Evolutionary conservation across 2,797 vertebrate species (phyloP), one percentile per base, ranked within the genome.

Genomic region (Lateolabrax maculatus): DNA sequence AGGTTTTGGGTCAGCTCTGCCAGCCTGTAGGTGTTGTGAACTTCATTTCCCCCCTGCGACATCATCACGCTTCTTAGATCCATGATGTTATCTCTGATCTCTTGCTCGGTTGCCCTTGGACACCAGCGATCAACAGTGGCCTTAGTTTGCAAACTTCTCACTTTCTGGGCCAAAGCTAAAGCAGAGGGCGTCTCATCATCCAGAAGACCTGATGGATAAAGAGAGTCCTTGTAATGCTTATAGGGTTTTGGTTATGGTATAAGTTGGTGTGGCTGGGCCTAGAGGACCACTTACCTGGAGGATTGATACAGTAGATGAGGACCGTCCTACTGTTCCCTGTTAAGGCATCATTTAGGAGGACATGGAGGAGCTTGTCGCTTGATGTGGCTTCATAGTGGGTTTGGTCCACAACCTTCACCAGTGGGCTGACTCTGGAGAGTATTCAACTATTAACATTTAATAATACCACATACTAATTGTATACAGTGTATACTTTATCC

Each of bases 241-340:
- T 36, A 58, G 29, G 19, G 69, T 71, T 49, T 29, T 52, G 29
- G n/a, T 21, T 74, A n/a, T n/a, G n/a, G n/a, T n/a, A n/a, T n/a
- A 16, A 57, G 4, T 39, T 23, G 34, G 18, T 31, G 53, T 13
- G 0, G 12, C 9, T 7, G 15, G 34, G n/a, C 6, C 2, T 41
- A 39, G 27, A 67, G 21, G 52, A 53, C 1, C 39, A 21, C 77
- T 75, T 44, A 97, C 97, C 96, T 95, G 93, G 91, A 84, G 95
- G 89, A 0, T 92, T 92, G 81, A 97, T 87, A 34, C 89, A 94
- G 83, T 96, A 95, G 84, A 97, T 90, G 62, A 97, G 86, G 21
- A 90, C 85, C 0, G 91, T 95, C 80, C 91, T 92, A 62, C 90
- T 94, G 89, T 96, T 97, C 84, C 95, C 96, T 66, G 89, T 91